These are phyloP conservation scores for Hymenochirus boettgeri DNA, from an alignment of 2,113 vertebrate genomes.

Conservation along the genomic window DNA sequence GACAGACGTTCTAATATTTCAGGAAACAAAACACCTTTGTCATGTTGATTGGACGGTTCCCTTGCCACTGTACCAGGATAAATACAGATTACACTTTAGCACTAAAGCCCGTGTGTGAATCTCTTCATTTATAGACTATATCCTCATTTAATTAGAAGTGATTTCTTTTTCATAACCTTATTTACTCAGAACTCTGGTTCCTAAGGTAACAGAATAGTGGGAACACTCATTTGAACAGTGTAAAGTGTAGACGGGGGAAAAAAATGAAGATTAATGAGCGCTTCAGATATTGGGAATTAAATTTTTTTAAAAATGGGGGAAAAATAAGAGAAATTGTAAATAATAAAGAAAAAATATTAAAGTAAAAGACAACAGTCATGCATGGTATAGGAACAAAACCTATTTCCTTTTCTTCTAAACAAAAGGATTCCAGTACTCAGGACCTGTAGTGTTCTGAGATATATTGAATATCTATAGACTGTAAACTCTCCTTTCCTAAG, in stretches of 20 bases:
- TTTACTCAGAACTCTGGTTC: constrained; percentile 80
- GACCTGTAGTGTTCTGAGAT: background rate
- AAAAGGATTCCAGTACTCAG: constrained; percentile 21
- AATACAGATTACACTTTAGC: constrained; percentile 33
- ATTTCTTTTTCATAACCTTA: constrained; percentile 79
- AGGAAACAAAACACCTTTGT: constrained; percentile 23
- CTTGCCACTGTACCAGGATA: constrained; percentile 23
- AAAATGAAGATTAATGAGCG: constrained; percentile 80
- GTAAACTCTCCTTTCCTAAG: background rate
- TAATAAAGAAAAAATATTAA: constrained; percentile 13
- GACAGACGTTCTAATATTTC: background rate
- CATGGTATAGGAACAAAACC: constrained; percentile 19
- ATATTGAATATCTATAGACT: constrained; percentile 11
- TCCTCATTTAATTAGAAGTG: constrained; percentile 82
- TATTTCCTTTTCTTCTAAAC: constrained; percentile 14
- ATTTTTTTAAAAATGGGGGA: constrained; percentile 52
- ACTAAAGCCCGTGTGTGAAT: constrained; percentile 22
- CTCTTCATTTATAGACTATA: constrained; percentile 59
- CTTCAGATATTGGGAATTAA: constrained; percentile 64
- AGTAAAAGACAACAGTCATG: constrained; percentile 16
- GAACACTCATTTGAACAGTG: constrained; percentile 60
- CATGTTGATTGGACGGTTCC: constrained; percentile 26
- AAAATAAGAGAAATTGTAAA: constrained; percentile 25
- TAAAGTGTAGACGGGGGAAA: constrained; percentile 57
- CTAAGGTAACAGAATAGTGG: constrained; percentile 83